Base-by-base conservation (phyloP, 2,888 invertebrate species). In the Digitonthophagus gazella region DNA sequence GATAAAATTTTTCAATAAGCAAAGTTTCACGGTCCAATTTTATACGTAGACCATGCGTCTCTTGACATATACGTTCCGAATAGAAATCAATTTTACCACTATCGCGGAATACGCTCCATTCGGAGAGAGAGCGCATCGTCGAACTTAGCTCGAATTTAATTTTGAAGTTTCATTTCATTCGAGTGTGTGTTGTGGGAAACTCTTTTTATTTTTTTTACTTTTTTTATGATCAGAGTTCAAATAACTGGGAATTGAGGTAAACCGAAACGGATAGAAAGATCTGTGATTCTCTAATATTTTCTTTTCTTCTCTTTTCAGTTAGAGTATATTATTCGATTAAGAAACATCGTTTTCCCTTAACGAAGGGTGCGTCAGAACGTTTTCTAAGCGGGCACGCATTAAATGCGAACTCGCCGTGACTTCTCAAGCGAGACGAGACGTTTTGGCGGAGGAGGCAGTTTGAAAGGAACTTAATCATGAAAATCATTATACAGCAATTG, bases 401-500 rank as follows among this genome's bases (percentile, higher is more conserved):
- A 19, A 61, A 57, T 61, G 16, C 20, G 20, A 61, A 61, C 20
- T 61, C 28, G 28, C 28, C 28, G 28, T 44, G 28, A 44, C 28
- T 44, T 44, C 28, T 44, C 28, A 44, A 44, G 28, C 28, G 28
- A 44, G 28, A 44, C 28, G 28, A 44, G 28, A 44, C 28, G 28
- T 44, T 44, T 44, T 44, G 28, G 28, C 28, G 28, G 28, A 44
- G 28, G 28, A 44, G 28, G 11, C 61, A 19, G 20, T 18, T 19
- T 61, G 61, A 61, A 61, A 20, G 18, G 61, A 18, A 20, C 19
- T 61, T 61, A 61, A 61, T 61, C 61, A 61, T 61, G 19, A 20
- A 61, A 61, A 18, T 61, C 61, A 61, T 61, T 61, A 61, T 61
- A 61, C 20, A 19, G 61, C 20, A 18, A 61, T 61, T 61, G 61